These are phyloP conservation scores for Bufo bufo DNA, from an alignment of 2,113 vertebrate species.

Conservation along the genomic window DNA sequence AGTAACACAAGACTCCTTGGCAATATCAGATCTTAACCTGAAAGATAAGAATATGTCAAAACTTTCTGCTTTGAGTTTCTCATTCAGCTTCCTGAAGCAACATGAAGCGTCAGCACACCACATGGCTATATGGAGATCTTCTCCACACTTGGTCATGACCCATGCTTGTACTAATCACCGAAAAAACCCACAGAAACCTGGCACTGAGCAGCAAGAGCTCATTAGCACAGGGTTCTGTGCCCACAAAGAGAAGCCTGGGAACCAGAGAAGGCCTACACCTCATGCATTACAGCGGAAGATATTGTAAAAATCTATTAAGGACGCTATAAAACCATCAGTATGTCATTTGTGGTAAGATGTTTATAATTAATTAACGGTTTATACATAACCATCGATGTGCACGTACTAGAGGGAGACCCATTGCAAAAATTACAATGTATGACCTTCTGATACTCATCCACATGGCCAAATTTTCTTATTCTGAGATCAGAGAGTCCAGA, in stretches of 20 bases:
- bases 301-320: not conserved
- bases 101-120: not conserved
- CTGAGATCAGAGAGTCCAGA: not conserved
- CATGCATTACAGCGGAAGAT: not conserved
- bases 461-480: not conserved
- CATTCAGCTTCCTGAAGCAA: not conserved
- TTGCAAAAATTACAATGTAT: not conserved
- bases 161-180: not conserved
- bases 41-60: not conserved
- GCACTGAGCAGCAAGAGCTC: not conserved
- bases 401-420: not conserved
- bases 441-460: not conserved
- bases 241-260: not conserved
- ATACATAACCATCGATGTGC: not conserved
- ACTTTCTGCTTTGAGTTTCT: not conserved
- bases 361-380: not conserved
- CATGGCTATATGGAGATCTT: not conserved
- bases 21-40: not conserved
- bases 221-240: not conserved
- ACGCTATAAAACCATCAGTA: not conserved
- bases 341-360: not conserved
- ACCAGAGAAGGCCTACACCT: not conserved
- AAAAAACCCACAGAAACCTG: slow-evolving; percentile 19
- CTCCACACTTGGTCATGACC: not conserved
- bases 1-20: not conserved